Conservation (phyloP, 1,140 invertebrate species). For the Eupristina koningsbergeri region DNA sequence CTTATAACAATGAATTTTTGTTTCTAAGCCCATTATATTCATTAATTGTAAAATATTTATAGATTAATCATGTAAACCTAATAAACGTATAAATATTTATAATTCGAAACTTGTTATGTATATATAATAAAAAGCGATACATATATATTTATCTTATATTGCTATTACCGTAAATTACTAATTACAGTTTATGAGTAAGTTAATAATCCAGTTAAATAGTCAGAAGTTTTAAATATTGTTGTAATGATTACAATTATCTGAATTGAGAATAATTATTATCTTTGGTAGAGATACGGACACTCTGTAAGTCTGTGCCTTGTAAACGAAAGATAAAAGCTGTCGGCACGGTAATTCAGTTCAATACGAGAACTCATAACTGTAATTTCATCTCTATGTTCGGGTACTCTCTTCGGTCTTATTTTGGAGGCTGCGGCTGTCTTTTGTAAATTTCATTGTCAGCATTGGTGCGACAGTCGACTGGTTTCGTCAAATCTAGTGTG, state of each 20-base stretch:
- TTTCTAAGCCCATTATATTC: too few relatives aligned
- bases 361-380: not conserved
- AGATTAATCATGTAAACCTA: too few relatives aligned
- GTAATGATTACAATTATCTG: not conserved
- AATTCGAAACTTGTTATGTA: not conserved
- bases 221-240: not conserved
- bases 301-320: too few relatives aligned
- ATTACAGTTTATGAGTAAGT: not conserved
- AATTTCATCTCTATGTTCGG: not conserved
- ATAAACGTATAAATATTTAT: not conserved
- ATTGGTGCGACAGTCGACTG: not conserved
- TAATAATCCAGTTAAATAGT: not conserved
- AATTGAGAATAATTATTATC: not conserved
- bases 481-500: not conserved
- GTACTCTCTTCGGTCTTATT: not conserved
- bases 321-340: not conserved
- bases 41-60: too few relatives aligned
- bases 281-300: too few relatives aligned
- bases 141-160: not conserved
- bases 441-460: conserved; percentile 15
- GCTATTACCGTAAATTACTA: not conserved
- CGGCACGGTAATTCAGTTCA: not conserved
- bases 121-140: not conserved
- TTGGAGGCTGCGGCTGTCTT: not conserved
- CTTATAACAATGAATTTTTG: too few relatives aligned